phyloP scores from a whole-genome alignment of 2,888 invertebrate genomes.

The Tipula unca region DNA sequence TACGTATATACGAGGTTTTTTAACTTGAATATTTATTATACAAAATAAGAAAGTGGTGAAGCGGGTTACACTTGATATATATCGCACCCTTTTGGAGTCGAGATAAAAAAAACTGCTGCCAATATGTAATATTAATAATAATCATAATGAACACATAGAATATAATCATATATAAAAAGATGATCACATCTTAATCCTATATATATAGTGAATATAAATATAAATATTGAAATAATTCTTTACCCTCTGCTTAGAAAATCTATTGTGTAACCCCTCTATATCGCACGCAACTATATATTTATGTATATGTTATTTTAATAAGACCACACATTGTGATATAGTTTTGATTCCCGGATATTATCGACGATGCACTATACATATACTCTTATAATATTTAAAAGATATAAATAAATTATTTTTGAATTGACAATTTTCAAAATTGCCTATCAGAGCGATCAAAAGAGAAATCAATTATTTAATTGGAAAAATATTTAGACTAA shows the following conservation, averaged over 20 bases:
- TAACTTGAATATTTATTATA: neutral
- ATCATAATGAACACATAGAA: neutral
- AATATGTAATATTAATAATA: constrained; percentile 14
- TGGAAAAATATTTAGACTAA: neutral
- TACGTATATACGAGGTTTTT: too few species aligned
- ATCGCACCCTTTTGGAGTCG: neutral
- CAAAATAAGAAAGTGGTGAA: neutral
- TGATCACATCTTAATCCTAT: neutral
- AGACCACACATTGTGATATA: constrained; percentile 1
- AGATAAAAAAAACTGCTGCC: neutral
- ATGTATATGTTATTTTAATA: neutral
- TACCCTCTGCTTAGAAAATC: neutral
- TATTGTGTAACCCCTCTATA: neutral
- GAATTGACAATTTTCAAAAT: neutral
- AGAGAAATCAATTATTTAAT: neutral
- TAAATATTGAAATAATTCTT: neutral
- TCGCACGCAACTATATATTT: neutral
- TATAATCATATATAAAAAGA: neutral
- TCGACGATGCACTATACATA: neutral
- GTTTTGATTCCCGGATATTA: neutral
- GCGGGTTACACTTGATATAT: neutral
- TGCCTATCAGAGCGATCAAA: neutral
- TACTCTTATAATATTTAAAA: neutral
- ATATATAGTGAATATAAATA: neutral
- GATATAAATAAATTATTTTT: neutral